These are phyloP conservation scores for Scaptomyza graminum DNA, from an alignment of 1,140 invertebrate genomes.

Conservation along the genomic window DNA sequence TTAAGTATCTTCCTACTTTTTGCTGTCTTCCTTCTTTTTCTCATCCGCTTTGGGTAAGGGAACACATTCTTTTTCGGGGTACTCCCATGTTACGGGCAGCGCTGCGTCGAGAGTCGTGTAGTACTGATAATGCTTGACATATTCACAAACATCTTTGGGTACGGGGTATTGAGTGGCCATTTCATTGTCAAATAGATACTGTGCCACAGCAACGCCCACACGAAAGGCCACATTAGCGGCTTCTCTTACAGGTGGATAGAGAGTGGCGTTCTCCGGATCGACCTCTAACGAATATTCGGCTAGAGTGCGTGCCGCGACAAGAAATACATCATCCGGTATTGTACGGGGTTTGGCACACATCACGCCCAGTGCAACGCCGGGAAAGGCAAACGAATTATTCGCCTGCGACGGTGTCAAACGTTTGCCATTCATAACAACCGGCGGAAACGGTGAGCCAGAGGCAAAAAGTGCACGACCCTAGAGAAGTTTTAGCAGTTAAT, in stretches of 20 bases:
- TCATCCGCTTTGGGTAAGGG: neutral
- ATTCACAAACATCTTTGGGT: slow-evolving; percentile 89
- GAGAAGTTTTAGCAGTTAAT: neutral
- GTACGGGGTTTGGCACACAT: slow-evolving; percentile 90
- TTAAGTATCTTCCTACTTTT: neutral
- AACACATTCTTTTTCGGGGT: slow-evolving; percentile 15
- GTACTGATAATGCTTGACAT: slow-evolving; percentile 91
- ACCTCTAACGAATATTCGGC: slow-evolving; percentile 90
- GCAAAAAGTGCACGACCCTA: slow-evolving; percentile 87
- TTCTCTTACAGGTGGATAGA: slow-evolving; percentile 94
- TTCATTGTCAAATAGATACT: slow-evolving; percentile 92
- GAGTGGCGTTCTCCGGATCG: slow-evolving; percentile 91
- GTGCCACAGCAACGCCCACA: slow-evolving; percentile 93
- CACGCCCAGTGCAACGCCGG: slow-evolving; percentile 94
- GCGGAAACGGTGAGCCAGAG: slow-evolving; percentile 95
- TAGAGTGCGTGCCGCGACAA: slow-evolving; percentile 93
- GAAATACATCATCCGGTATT: slow-evolving; percentile 94
- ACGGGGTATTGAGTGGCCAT: slow-evolving; percentile 90
- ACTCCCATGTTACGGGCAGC: slow-evolving; percentile 80
- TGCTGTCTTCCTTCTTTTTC: no score
- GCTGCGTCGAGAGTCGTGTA: slow-evolving; percentile 88
- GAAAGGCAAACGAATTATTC: slow-evolving; percentile 98
- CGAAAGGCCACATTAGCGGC: slow-evolving; percentile 94
- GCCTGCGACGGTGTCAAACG: slow-evolving; percentile 94
- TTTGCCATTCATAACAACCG: slow-evolving; percentile 91